Conservation (phyloP, 2,113 vertebrate species). For the Mormyrus iriodes region DNA sequence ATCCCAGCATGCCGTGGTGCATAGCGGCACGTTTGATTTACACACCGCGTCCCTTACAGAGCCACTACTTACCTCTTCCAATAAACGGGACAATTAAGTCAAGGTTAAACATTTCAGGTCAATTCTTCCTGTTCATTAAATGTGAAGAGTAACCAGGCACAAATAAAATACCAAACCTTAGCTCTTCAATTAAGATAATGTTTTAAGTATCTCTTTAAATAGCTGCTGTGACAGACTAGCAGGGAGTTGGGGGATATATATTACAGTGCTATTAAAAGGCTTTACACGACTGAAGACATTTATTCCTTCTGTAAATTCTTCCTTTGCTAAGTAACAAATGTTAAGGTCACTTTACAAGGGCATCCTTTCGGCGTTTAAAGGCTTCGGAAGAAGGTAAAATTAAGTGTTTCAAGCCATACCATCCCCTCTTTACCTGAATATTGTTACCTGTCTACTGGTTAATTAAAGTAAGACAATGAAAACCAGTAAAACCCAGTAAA, state of each 20-base stretch:
- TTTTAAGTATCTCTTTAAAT: conserved; percentile 39
- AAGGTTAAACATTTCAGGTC: conserved; percentile 26
- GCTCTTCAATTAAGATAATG: conserved; percentile 44
- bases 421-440: not conserved
- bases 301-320: conserved; percentile 35
- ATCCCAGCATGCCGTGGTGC: not conserved
- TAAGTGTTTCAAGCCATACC: not conserved
- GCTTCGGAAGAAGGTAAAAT: conserved; percentile 14
- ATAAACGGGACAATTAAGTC: conserved; percentile 20
- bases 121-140: conserved; percentile 41
- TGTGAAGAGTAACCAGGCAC: conserved; percentile 25
- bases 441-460: not conserved
- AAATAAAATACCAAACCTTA: conserved; percentile 33
- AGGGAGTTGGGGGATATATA: conserved; percentile 31
- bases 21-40: not conserved
- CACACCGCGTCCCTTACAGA: not conserved
- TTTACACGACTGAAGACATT: conserved; percentile 34
- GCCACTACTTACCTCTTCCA: not conserved
- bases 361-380: conserved; percentile 25
- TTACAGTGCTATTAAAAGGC: conserved; percentile 35
- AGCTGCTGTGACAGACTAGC: conserved; percentile 28
- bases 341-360: conserved; percentile 32
- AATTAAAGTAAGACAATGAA: not conserved
- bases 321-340: conserved; percentile 39
- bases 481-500: not conserved